phyloP scores from a whole-genome alignment of 2,113 vertebrate species.

The Bubalus kerabau region DNA sequence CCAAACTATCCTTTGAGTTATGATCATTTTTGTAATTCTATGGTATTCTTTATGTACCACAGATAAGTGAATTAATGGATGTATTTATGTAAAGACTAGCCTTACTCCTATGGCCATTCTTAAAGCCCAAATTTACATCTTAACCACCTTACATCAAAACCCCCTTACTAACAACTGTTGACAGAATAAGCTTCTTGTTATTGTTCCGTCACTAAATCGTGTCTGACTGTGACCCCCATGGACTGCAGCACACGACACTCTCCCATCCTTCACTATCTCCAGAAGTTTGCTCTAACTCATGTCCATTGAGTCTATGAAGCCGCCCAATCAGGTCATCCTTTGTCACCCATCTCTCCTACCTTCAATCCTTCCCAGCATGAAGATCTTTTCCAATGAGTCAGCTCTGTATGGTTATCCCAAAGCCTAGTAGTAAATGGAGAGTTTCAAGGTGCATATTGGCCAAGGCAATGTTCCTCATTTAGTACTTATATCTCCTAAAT shows the following conservation, averaged over 20 bases:
- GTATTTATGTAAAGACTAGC: not conserved
- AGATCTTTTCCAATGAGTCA: not conserved
- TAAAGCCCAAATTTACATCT: not conserved
- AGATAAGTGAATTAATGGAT: not conserved
- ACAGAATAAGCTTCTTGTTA: not conserved
- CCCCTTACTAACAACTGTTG: not conserved
- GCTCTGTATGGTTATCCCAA: not conserved
- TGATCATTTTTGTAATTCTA: not conserved
- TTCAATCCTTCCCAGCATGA: not conserved
- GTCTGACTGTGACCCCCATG: not conserved
- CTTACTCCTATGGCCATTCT: not conserved
- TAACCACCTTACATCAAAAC: not conserved
- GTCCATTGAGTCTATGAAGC: not conserved
- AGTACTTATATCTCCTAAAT: not conserved
- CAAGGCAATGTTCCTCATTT: not conserved
- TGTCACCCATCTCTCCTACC: not conserved
- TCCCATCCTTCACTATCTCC: not conserved
- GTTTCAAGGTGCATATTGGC: not conserved
- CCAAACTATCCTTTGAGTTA: not conserved
- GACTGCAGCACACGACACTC: not conserved
- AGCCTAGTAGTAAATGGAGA: not conserved
- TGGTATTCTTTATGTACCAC: not conserved
- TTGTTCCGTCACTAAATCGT: not conserved
- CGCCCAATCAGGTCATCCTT: not conserved
- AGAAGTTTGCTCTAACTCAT: not conserved